Base-by-base conservation (phyloP, 35 echinoderm and acorn worm species). In the Diadema setosum region DNA sequence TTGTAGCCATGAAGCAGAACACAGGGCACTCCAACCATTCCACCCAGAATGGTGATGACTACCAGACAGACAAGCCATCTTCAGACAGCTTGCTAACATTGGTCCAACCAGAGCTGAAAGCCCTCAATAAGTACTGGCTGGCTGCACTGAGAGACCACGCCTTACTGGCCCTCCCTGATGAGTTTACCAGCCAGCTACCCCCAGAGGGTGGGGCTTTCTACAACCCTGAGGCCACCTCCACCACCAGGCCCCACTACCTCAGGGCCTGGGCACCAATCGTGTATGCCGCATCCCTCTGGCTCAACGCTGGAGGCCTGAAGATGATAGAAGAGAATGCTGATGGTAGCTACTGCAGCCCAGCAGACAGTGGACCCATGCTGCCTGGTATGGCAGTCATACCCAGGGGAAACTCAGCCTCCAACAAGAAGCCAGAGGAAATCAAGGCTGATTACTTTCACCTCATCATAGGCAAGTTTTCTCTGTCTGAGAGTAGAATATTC, bases 1-100 rank as follows among this genome's bases (percentile, higher is more conserved):
- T 98, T 82, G 96, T 98, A 59, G 96, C 96, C 17, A 98, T 98
- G 96, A 91, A 94, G 61, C 96, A 98, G 49, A 67, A 94, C 64
- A 82, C 89, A 1, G 64, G 82, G 15, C 46, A 91, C 15, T 78
- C 95, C 17, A 42, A 31, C 16, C 64, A 84, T 11, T 65, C 82
- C 12, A 81, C 82, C 8, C 45, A 18, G 9, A 88, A 94, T 37
- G 78, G 82, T 24, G 93, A 94, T 37, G 76, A 82, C 27, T 94
- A 98, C 65, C 29, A 67, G 33, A 39, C 84, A 43, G 17, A 59
- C 0, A 85, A 86, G 18, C 73, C 61, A 16, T 87, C 95, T 39
- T 70, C 88, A 65, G 96, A 98, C 70, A 94, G 86, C 58, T 82
- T 98, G 16, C 85, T 98, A 5, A 91, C 87, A 3, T 86, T 98